Base-by-base conservation (phyloP, 2,888 invertebrate genomes). In the Apocheima hispidaria region DNA sequence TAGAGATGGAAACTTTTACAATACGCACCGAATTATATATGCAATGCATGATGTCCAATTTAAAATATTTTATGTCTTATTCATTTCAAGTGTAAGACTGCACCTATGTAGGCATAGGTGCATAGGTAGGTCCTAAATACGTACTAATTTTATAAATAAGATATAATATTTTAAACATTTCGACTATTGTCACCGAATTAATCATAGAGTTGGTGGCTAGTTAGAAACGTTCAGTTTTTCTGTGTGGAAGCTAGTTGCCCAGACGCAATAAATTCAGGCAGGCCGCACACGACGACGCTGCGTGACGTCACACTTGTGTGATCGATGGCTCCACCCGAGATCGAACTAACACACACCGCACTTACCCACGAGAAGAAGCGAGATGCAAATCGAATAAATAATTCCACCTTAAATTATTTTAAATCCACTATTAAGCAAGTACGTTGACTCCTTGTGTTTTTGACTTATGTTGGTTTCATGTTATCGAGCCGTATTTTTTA, bases 201-300 rank as follows among this genome's bases (percentile, higher is more conserved):
- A 81, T 79, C 78, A 72, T 72, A 68, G 56, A 69, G 41, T 61
- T 60, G 53, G 50, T 64, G 68, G 63, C 38, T 54, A 63, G 44
- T 69, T 75, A 78, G 69, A 79, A 79, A 79, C 74, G 60, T 77
- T 77, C 73, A 80, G 78, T 78, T 86, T 65, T 86, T n/a, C n/a
- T 85, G 84, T 82, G 74, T 82, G 78, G 83, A 81, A 78, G 79
- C 82, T 83, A 76, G 81, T 79, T 89, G 90, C 86, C 88, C 89
- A 87, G 86, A 83, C 88, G 91, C 92, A 86, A 92, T 92, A 92
- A 92, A 92, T 92, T 85, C 82, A 84, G 82, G 70, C 80, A 70
- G 91, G 92, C 92, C 92, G 90, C 92, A 92, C 92, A 93, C 93
- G 93, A 92, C 84, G 93, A 87, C 91, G 83, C 90, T 83, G 91